Evolutionary conservation across 2,888 invertebrate genomes (phyloP), one percentile per base, ranked within the genome.

Genomic region (Cylindroiulus punctatus): DNA sequence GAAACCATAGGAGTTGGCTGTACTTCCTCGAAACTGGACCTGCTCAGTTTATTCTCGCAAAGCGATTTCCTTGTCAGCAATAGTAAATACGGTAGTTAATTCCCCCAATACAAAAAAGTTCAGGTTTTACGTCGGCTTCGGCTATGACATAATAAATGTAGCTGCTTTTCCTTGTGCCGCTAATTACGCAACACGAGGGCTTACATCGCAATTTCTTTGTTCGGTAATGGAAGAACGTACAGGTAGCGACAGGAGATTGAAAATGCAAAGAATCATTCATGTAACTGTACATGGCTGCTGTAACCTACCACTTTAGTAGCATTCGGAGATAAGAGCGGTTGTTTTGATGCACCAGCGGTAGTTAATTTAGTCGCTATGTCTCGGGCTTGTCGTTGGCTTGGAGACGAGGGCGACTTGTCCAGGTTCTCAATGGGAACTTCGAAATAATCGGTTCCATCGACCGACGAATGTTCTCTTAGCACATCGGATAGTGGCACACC

Each of bases 231-330:
- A 3, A 32, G 0, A 30, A 30, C 30, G 17, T 14, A 0, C 30
- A 17, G 8, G 8, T 12, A 76, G 47, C 47, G n/a, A 76, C 76
- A 17, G 5, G 14, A 17, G 30, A 14, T 30, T 10, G 14, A 30
- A 76, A 32, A 76, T 14, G 8, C 30, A 76, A 76, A 76, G 3
- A 76, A 14, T 14, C 22, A 17, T 19, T 19, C 22, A 8, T 82
- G 30, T 82, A 14, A 0, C 17, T n/a, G 8, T 1, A 30, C 19
- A 30, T 76, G 19, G n/a, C n/a, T 32, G n/a, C 32, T 14, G 12
- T n/a, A 82, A 44, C 83, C 44, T 83, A 83, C 83, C 83, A 83
- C 83, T 83, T 83, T 83, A 83, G 83, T 42, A 22, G 83, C 83
- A 83, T 83, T 83, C 8, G 83, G 42, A 19, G 83, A 40, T 83